Evolutionary conservation across 2,113 vertebrate genomes (phyloP).

Genomic region (Falco punctatus): DNA sequence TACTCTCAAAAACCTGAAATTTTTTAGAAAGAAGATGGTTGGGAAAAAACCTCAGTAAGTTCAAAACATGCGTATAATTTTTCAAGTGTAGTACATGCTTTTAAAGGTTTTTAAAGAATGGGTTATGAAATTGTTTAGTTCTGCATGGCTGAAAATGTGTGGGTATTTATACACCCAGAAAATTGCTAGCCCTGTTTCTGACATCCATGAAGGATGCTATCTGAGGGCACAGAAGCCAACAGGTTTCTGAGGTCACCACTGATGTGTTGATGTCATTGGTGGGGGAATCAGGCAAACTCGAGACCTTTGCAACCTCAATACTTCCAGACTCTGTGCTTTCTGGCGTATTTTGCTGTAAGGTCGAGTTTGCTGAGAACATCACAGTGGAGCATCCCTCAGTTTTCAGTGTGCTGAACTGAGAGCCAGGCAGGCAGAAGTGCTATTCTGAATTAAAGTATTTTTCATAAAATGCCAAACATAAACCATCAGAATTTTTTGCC

Average conservation of each 20-base stretch:
- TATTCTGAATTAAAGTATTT: background rate
- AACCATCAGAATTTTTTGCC: background rate
- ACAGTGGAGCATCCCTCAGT: background rate
- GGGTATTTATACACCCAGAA: background rate
- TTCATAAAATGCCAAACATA: background rate
- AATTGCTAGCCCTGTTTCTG: background rate
- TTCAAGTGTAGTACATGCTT: slow-evolving; percentile 7
- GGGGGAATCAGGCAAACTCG: background rate
- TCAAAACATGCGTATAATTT: slow-evolving; percentile 10
- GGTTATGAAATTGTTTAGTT: slow-evolving; percentile 21
- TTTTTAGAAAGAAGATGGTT: background rate
- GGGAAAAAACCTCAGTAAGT: background rate
- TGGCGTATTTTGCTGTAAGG: background rate
- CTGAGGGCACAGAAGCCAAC: background rate
- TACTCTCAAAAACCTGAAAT: background rate
- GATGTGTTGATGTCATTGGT: background rate
- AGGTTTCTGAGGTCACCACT: background rate
- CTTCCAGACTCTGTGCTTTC: background rate
- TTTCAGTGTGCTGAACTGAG: background rate
- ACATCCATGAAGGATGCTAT: background rate
- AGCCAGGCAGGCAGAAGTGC: background rate
- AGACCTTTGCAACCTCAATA: background rate
- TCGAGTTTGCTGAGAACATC: background rate
- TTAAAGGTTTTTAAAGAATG: slow-evolving; percentile 32
- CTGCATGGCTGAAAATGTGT: slow-evolving; percentile 9